Conservation (phyloP, 1,140 invertebrate species). For the Lethocerus indicus region DNA sequence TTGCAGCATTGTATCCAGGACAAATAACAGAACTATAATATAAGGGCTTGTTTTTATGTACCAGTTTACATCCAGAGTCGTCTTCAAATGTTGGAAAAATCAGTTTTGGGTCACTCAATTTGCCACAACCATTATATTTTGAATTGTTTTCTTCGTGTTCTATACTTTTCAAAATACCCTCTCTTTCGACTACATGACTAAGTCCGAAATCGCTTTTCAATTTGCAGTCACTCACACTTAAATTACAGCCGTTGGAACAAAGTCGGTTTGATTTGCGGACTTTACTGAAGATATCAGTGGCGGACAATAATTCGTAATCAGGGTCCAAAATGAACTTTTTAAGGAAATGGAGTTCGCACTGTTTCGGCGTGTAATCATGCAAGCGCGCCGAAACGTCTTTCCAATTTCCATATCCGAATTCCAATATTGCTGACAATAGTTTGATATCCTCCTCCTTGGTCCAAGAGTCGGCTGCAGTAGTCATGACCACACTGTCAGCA, state of each 20-base stretch:
- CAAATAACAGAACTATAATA: neutral
- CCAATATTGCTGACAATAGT: neutral
- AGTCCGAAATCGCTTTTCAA: neutral
- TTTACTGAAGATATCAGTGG: neutral
- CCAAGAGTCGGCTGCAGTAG: neutral
- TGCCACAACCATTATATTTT: neutral
- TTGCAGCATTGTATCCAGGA: constrained; percentile 66
- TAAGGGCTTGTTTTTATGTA: neutral
- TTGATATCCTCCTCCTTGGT: constrained; percentile 1
- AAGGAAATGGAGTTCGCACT: constrained; percentile 5
- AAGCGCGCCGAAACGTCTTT: neutral
- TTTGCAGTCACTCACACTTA: neutral
- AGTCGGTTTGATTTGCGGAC: neutral
- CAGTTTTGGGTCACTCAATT: neutral
- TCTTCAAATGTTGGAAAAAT: neutral
- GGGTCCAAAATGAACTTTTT: neutral
- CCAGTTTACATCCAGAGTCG: neutral
- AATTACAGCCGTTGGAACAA: constrained; percentile 6
- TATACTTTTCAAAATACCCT: neutral
- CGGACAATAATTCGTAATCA: neutral
- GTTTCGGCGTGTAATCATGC: neutral
- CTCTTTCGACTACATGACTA: neutral
- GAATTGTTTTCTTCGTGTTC: neutral
- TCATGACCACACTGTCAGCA: no score
- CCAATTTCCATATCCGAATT: constrained; percentile 5